These are phyloP conservation scores for Acronicta aceris DNA, from an alignment of 2,888 invertebrate genomes.

Conservation along the genomic window DNA sequence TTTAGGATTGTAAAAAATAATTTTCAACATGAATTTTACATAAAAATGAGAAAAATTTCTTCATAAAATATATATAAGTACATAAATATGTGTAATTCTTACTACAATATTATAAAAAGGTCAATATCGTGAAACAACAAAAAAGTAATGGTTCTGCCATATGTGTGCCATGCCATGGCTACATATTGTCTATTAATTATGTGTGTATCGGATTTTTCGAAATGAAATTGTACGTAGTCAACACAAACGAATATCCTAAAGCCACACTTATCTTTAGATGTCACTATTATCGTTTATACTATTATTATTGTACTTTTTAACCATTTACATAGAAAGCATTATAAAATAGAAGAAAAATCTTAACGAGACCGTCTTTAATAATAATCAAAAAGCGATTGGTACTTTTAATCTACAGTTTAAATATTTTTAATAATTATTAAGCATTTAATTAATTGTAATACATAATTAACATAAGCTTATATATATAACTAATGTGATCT, in stretches of 20 bases:
- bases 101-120: no score
- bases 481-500: constrained; percentile 78
- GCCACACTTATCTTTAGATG: constrained; percentile 24
- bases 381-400: constrained; percentile 54
- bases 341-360: constrained; percentile 43
- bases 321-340: constrained; percentile 51
- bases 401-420: constrained; percentile 52
- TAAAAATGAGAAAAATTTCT: no score
- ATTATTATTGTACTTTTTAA: constrained; percentile 53
- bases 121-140: no score
- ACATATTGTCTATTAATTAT: no score
- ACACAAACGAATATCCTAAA: constrained; percentile 6
- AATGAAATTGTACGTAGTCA: no score
- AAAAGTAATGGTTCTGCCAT: no score
- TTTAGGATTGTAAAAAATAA: constrained; percentile 9
- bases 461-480: constrained; percentile 60
- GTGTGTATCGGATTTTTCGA: no score
- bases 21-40: no score
- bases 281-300: constrained; percentile 35
- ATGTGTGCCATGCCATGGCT: no score
- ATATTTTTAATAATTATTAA: constrained; percentile 55
- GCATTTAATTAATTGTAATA: constrained; percentile 58
- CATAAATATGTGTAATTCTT: no score
- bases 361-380: constrained; percentile 43
- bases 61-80: no score